These are phyloP conservation scores for Tenodera sinensis DNA, from an alignment of 2,888 invertebrate genomes.

Conservation along the genomic window DNA sequence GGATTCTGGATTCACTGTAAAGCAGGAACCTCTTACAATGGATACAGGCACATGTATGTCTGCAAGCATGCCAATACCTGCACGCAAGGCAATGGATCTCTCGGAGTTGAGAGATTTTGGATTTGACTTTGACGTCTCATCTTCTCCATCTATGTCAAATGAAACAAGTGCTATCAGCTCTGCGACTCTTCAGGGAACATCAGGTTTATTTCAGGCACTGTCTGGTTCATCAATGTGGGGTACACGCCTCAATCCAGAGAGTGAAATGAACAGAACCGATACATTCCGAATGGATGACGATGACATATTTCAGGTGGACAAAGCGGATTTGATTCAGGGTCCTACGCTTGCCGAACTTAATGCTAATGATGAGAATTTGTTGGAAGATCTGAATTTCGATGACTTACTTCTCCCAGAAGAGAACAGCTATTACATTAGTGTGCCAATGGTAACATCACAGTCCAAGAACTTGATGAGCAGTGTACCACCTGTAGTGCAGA, in stretches of 20 bases:
- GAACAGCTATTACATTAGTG: slow-evolving; percentile 51
- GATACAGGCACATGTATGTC: slow-evolving; percentile 46
- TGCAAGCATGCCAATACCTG: slow-evolving; percentile 64
- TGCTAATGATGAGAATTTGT: slow-evolving; percentile 76
- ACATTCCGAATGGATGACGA: slow-evolving; percentile 80
- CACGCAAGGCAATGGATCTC: slow-evolving; percentile 48
- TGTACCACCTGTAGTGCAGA: slow-evolving; percentile 31
- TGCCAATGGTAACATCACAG: slow-evolving; percentile 32
- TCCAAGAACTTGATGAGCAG: slow-evolving; percentile 33
- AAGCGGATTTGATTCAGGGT: slow-evolving; percentile 77
- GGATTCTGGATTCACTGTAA: slow-evolving; percentile 59
- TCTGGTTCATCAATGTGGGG: slow-evolving; percentile 46
- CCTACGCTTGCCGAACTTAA: slow-evolving; percentile 82
- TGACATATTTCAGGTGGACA: slow-evolving; percentile 73
- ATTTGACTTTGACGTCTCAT: slow-evolving; percentile 55
- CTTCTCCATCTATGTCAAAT: slow-evolving; percentile 50
- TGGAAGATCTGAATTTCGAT: slow-evolving; percentile 83
- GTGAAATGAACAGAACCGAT: slow-evolving; percentile 25
- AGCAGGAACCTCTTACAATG: slow-evolving; percentile 55
- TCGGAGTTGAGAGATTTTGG: slow-evolving; percentile 49
- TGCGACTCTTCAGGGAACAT: slow-evolving; percentile 42
- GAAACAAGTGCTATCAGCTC: slow-evolving; percentile 13
- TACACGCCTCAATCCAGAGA: slow-evolving; percentile 14
- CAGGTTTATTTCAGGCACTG: slow-evolving; percentile 47
- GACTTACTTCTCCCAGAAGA: slow-evolving; percentile 75